Conservation (phyloP, 2,113 vertebrate genomes). For the Poeciliopsis retropinna region DNA sequence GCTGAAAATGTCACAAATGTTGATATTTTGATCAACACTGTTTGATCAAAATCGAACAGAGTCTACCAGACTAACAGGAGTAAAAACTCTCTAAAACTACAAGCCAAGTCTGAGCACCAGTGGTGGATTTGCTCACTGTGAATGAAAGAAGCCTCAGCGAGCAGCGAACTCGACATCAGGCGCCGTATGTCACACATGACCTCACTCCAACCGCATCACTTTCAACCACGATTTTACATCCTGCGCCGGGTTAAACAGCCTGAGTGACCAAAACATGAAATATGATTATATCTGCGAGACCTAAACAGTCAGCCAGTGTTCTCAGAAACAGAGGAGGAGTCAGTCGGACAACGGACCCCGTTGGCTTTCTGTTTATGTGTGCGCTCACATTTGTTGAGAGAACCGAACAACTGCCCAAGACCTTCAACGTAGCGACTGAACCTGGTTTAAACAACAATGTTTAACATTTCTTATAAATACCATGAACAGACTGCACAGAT, state of each 20-base stretch:
- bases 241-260: constrained; percentile 20
- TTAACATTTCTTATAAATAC: constrained; percentile 64
- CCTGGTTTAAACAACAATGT: constrained; percentile 57
- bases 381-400: constrained; percentile 62
- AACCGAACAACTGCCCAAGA: constrained; percentile 53
- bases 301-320: constrained; percentile 44
- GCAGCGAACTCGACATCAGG: constrained; percentile 25
- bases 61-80: no score
- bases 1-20: no score
- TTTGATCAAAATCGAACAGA: no score
- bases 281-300: constrained; percentile 12
- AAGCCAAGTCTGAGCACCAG: constrained; percentile 24
- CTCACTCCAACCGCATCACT: constrained; percentile 1
- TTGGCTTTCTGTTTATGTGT: constrained; percentile 54
- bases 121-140: constrained; percentile 17
- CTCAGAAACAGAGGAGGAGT: constrained; percentile 15
- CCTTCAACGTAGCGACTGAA: constrained; percentile 27
- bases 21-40: no score
- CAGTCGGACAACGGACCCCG: constrained; percentile 15
- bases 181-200: constrained; percentile 7
- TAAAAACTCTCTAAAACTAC: constrained; percentile 13
- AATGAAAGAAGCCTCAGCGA: constrained; percentile 19
- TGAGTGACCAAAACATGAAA: constrained; percentile 21
- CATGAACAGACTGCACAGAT: constrained; percentile 32
- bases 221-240: background rate